A percentile compares a stretch with the other conserved stretches of the same genome.
Evolutionary conservation across 1,140 invertebrate species (phyloP).

Genomic region (Musca vetustissima): DNA sequence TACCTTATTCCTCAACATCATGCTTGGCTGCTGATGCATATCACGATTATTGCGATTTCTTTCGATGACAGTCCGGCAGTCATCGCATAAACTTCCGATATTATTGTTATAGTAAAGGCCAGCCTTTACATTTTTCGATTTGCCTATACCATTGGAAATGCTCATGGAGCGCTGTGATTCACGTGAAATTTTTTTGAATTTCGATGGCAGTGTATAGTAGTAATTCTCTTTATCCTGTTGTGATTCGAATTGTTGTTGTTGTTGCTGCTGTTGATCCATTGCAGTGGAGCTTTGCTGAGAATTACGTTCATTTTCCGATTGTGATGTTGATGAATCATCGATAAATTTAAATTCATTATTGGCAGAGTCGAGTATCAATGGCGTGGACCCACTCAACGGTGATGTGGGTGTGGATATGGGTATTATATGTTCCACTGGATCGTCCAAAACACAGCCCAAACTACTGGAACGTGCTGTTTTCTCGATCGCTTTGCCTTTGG

Average conservation of each 20-base stretch:
- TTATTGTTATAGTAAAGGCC: constrained; percentile 30
- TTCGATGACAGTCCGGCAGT: constrained; percentile 44
- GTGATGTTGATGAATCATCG: constrained; percentile 49
- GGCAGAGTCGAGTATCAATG: constrained; percentile 28
- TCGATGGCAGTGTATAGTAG: constrained; percentile 15
- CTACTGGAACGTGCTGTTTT: constrained; percentile 44
- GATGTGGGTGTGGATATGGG: neutral
- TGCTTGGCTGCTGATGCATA: constrained; percentile 29
- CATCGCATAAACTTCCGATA: constrained; percentile 40
- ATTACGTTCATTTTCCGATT: constrained; percentile 47
- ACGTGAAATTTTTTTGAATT: constrained; percentile 27
- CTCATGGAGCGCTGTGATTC: constrained; percentile 29
- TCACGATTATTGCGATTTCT: constrained; percentile 42
- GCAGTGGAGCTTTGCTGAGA: constrained; percentile 27
- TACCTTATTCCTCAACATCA: constrained; percentile 28
- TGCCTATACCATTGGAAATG: neutral
- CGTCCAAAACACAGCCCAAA: constrained; percentile 45
- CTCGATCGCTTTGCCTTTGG: constrained; percentile 30
- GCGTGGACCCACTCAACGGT: constrained; percentile 28
- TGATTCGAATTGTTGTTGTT: constrained; percentile 26
- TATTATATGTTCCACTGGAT: constrained; percentile 2
- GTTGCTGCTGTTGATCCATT: constrained; percentile 4
- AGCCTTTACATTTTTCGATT: neutral
- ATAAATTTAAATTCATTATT: constrained; percentile 45
- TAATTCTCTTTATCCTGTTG: constrained; percentile 1